A percentile compares a stretch with the other conserved stretches of the same genome.
These are phyloP conservation scores for Macropus fuliginosus DNA, from an alignment of 2,797 vertebrate genomes.

Conservation along the genomic window DNA sequence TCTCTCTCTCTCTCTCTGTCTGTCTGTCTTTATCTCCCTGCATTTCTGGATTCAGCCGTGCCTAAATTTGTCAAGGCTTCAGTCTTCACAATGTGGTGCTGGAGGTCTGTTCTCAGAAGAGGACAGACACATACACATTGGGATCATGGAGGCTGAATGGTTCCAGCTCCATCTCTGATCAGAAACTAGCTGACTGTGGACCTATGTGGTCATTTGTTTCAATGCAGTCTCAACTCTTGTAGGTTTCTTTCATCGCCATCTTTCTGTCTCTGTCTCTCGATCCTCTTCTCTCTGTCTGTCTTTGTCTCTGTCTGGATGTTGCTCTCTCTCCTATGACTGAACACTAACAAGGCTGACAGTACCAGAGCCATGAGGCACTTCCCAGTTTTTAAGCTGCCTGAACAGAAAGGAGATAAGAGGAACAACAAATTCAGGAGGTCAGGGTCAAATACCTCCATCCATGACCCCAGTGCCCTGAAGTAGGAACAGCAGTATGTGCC, in stretches of 20 bases:
- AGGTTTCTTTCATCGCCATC: background rate
- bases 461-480: background rate
- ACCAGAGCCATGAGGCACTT: background rate
- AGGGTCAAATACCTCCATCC: background rate
- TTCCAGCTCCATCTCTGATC: background rate
- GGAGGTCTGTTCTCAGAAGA: background rate
- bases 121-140: fast-evolving
- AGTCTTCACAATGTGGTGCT: background rate
- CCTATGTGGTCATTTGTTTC: background rate
- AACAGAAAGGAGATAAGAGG: background rate
- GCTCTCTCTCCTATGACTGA: background rate
- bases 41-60: background rate
- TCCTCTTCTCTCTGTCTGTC: background rate
- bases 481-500: conserved; percentile 6
- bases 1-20: background rate
- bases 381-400: background rate
- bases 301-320: no score
- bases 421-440: background rate
- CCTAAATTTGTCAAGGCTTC: background rate
- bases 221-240: background rate
- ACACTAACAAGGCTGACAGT: background rate
- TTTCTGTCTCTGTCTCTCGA: no score
- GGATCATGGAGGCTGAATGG: background rate
- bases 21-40: no score
- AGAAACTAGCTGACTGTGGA: background rate